These are phyloP conservation scores for Vanessa atalanta DNA, from an alignment of 1,140 invertebrate species.

Conservation along the genomic window DNA sequence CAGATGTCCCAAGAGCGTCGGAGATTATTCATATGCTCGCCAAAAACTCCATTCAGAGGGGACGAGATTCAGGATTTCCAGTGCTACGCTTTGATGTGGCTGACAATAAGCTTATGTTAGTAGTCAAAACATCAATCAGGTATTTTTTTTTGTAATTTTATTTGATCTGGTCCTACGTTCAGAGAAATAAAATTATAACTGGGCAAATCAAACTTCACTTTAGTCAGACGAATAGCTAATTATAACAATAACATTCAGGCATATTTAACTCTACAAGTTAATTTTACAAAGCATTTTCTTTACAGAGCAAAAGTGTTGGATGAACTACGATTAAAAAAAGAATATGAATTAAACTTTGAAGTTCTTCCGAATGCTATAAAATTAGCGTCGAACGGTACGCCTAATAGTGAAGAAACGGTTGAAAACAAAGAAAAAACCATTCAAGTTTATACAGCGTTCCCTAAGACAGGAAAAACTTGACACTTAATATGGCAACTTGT, in stretches of 20 bases:
- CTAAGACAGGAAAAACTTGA: slow-evolving; percentile 18
- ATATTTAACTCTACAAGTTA: too few relatives aligned
- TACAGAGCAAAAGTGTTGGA: slow-evolving; percentile 55
- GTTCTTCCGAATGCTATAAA: slow-evolving; percentile 47
- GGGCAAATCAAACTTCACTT: too few relatives aligned
- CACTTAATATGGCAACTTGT: background rate
- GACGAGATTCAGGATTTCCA: slow-evolving; percentile 54
- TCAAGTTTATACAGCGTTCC: slow-evolving; percentile 53
- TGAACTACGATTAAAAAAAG: slow-evolving; percentile 56
- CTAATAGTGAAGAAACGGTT: slow-evolving; percentile 5
- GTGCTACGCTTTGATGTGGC: slow-evolving; percentile 65
- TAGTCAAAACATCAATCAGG: background rate
- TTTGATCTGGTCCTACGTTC: too few relatives aligned
- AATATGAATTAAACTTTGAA: slow-evolving; percentile 59
- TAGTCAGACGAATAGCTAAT: too few relatives aligned
- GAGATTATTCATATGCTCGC: slow-evolving; percentile 59
- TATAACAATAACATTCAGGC: too few relatives aligned
- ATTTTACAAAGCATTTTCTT: background rate
- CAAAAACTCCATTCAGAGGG: slow-evolving; percentile 58
- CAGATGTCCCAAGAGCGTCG: slow-evolving; percentile 41
- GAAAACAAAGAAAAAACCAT: slow-evolving; percentile 40
- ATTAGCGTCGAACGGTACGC: slow-evolving; percentile 21
- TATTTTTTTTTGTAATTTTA: background rate
- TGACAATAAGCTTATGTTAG: slow-evolving; percentile 52
- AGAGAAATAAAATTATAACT: too few relatives aligned